Evolutionary conservation across 2,888 invertebrate genomes (phyloP), one percentile per base, ranked within the genome.

Genomic region (Synergus umbraculus): DNA sequence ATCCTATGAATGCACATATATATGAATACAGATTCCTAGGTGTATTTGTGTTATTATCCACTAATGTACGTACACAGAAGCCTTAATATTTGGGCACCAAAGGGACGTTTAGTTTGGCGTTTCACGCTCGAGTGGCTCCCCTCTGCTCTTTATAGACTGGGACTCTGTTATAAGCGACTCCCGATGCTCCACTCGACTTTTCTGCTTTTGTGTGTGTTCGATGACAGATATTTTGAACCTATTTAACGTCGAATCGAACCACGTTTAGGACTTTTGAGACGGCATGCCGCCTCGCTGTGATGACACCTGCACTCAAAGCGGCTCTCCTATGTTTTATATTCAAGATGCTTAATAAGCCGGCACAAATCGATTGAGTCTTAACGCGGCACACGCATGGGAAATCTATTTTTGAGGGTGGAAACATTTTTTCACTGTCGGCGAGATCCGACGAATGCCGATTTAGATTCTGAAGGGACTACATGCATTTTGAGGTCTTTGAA

Each of bases 91-190:
- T 80, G 81, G 83, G 79, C 64, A 78, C 78, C 87, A 86, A 88
- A 88, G 89, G 87, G 90, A 89, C 91, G 91, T 92, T 92, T 92
- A 92, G 92, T 89, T 91, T 89, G 88, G 90, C 91, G 92, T 92
- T 92, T 92, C 90, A 92, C 89, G 92, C 87, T 91, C 88, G 88
- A 90, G 85, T 89, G 90, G 88, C 88, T 89, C 87, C 91, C 91
- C 89, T 87, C 82, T 69, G 49, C 18, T 76, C 81, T 81, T 82
- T 78, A 60, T 49, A 63, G 54, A 49, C 66, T 67, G 2, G 9
- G 29, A 46, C n/a, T 44, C 77, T 43, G 54, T 54, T 54, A 29
- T 29, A 73, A 67, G 69, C 60, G 58, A 78, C 77, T 79, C 78
- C 67, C 46, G 77, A 79, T 76, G 76, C 79, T 66, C 79, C 46